Evolutionary conservation across 2,888 invertebrate genomes (phyloP).

Genomic region (Xestoiulus laeticollis): DNA sequence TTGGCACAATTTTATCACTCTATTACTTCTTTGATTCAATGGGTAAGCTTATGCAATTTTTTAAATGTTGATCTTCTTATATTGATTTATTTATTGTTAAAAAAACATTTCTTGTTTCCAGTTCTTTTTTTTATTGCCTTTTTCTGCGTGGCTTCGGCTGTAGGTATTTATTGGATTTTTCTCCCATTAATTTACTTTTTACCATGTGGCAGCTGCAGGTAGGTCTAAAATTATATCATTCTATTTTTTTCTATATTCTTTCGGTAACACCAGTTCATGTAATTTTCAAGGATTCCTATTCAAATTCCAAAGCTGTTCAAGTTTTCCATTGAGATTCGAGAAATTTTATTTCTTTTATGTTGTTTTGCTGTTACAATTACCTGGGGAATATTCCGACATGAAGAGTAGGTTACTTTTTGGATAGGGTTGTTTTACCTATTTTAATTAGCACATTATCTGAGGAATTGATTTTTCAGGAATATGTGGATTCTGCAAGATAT

Average conservation of each 20-base stretch:
- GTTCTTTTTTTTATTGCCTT: background rate
- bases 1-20: background rate
- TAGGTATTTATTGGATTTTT: background rate
- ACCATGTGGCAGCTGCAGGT: background rate
- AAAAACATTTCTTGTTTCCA: background rate
- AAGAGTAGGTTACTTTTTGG: background rate
- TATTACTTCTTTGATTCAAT: constrained; percentile 41
- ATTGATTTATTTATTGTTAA: background rate
- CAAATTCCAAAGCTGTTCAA: background rate
- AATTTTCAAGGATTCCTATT: background rate
- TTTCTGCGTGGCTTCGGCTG: background rate
- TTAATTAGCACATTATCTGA: background rate
- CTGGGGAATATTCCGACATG: background rate
- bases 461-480: background rate
- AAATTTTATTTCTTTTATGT: background rate
- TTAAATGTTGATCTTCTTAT: background rate
- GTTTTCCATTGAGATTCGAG: background rate
- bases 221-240: background rate
- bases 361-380: constrained; percentile 2
- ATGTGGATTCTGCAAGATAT: constrained; percentile 62
- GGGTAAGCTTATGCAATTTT: background rate
- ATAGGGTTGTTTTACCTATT: no score
- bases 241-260: background rate
- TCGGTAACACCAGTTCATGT: background rate
- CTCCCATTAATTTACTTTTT: background rate